Base-by-base conservation (phyloP, 2,888 invertebrate genomes). In the Muschampia plurimacula region DNA sequence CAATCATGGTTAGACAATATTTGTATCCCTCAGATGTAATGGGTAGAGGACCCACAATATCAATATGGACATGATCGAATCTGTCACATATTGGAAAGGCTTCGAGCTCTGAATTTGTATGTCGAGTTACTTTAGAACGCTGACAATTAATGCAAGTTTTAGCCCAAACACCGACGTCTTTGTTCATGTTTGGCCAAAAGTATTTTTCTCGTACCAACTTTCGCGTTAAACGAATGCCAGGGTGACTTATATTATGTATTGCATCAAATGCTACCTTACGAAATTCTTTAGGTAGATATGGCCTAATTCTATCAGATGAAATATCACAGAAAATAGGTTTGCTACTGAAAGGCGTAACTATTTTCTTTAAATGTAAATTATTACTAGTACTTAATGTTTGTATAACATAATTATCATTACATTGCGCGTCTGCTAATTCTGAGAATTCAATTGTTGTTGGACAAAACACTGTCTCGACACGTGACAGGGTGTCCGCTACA, bases 401-500 rank as follows among this genome's bases (percentile, higher is more conserved):
- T 10, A 22, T 15, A 12, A 49, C 22, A 10, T 15, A 55, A 36
- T 36, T 39, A 22, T 65, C 64, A 13, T 46, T 32, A 2, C 1
- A 12, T 36, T 65, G 52, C n/a, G 49, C 52, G 2, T 32, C 36
- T 12, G 60, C 60, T 36, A 60, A 4, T 60, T 60, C 12, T 36
- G 12, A 36, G 32, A 60, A 65, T 3, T 65, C 36, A 1, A 65
- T 2, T 7, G 2, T n/a, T 36, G 32, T 36, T 0, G 65, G 65
- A 36, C 65, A 65, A 9, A 9, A 8, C 28, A 65, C 36, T n/a
- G 52, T 52, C 4, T 49, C 52, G 0, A 65, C 28, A 6, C 65
- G n/a, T 39, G 63, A 63, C 7, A 69, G 39, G 4, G 63, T 10
- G 28, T 69, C 69, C 1, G 63, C 69, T 5, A 69, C 69, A 4